Conservation (phyloP, 2,113 vertebrate genomes). For the Solea senegalensis region DNA sequence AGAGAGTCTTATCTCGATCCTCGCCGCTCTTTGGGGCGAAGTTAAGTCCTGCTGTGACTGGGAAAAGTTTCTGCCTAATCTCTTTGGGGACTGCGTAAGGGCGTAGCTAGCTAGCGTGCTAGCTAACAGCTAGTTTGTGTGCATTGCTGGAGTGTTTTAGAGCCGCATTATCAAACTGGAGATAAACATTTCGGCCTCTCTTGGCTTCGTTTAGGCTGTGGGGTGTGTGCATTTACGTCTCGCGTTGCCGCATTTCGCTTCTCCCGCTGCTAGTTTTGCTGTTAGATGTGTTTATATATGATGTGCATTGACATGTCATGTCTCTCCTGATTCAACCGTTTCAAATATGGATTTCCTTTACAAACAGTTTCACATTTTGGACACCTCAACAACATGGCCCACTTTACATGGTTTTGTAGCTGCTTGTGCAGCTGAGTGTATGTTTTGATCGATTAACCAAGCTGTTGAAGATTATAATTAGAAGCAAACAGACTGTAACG, state of each 20-base stretch:
- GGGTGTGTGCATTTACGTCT: neutral
- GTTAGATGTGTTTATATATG: constrained; percentile 24
- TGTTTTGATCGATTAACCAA: neutral
- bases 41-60: constrained; percentile 75
- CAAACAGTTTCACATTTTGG: neutral
- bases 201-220: neutral
- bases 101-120: constrained; percentile 79
- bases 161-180: constrained; percentile 18
- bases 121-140: constrained; percentile 72
- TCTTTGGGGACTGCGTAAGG: constrained; percentile 82
- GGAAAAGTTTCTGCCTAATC: constrained; percentile 83
- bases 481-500: constrained; percentile 23
- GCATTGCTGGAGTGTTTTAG: constrained; percentile 33
- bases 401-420: neutral
- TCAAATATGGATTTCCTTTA: constrained; percentile 14
- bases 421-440: constrained; percentile 1
- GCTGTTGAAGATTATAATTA: constrained; percentile 26
- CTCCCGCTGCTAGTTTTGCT: constrained; percentile 20
- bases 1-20: constrained; percentile 1
- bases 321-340: constrained; percentile 11
- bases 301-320: constrained; percentile 58
- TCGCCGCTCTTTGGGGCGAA: constrained; percentile 52
- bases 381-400: neutral
- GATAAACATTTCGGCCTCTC: neutral
- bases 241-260: constrained; percentile 13